Evolutionary conservation across 2,113 vertebrate species (phyloP).

Genomic region (Bothrops jararaca): DNA sequence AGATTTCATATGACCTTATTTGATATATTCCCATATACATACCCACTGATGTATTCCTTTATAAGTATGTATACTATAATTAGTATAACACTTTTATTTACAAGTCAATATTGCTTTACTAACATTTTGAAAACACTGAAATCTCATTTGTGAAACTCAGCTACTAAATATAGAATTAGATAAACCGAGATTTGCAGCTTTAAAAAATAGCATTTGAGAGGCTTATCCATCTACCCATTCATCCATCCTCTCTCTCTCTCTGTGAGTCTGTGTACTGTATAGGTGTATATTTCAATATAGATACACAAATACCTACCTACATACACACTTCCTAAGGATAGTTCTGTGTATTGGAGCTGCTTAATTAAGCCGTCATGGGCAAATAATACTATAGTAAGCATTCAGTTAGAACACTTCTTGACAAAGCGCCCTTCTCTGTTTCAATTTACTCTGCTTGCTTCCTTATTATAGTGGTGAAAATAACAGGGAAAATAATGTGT

Average conservation of each 20-base stretch:
- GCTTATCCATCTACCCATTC: background rate
- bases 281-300: background rate
- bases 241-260: background rate
- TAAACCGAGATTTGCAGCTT: background rate
- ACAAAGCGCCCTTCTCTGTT: constrained; percentile 38
- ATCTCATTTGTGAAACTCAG: background rate
- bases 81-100: background rate
- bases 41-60: background rate
- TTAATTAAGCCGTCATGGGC: constrained; percentile 57
- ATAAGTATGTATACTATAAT: background rate
- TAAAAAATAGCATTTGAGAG: background rate
- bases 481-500: constrained; percentile 21
- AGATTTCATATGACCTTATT: background rate
- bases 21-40: background rate
- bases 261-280: background rate
- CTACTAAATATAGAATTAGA: background rate
- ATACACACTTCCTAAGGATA: constrained; percentile 26
- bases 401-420: constrained; percentile 33
- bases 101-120: no score
- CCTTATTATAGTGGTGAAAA: constrained; percentile 37
- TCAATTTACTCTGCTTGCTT: constrained; percentile 23
- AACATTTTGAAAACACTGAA: background rate
- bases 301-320: background rate
- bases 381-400: constrained; percentile 49
- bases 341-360: constrained; percentile 36